Percentiles rank a stretch among this genome's conserved stretches.
These are phyloP conservation scores for Pseudoatta argentina DNA, from an alignment of 1,140 invertebrate genomes.

Conservation along the genomic window DNA sequence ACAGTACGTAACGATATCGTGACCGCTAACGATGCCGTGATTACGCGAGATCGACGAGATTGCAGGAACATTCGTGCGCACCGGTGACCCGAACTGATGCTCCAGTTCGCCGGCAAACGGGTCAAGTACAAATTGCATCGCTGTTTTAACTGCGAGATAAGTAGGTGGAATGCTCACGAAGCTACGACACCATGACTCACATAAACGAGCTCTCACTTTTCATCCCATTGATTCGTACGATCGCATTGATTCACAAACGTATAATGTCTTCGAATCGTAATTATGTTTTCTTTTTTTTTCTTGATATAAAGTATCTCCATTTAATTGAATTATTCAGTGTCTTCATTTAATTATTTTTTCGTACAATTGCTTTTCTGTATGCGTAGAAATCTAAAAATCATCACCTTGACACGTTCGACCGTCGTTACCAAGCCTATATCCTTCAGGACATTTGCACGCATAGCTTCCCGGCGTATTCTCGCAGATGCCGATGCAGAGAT, in stretches of 20 bases:
- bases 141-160: slow-evolving; percentile 32
- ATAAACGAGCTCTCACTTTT: slow-evolving; percentile 24
- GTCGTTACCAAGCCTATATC: slow-evolving; percentile 92
- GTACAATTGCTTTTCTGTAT: not conserved
- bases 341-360: not conserved
- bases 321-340: not conserved
- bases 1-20: slow-evolving; percentile 27
- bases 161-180: slow-evolving; percentile 16
- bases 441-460: slow-evolving; percentile 94
- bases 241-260: not conserved
- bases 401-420: slow-evolving; percentile 91
- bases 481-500: slow-evolving; percentile 94
- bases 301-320: not conserved
- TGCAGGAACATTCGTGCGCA: not conserved
- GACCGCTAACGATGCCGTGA: slow-evolving; percentile 22
- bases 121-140: slow-evolving; percentile 67
- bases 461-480: slow-evolving; percentile 96
- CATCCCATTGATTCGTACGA: not conserved
- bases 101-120: slow-evolving; percentile 56
- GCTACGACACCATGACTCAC: not conserved
- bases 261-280: not conserved
- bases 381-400: not conserved
- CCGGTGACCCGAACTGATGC: slow-evolving; percentile 29
- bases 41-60: slow-evolving; percentile 34
- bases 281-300: no score